Conservation (phyloP, 2,888 invertebrate species). For the Drosophila longiperda region DNA sequence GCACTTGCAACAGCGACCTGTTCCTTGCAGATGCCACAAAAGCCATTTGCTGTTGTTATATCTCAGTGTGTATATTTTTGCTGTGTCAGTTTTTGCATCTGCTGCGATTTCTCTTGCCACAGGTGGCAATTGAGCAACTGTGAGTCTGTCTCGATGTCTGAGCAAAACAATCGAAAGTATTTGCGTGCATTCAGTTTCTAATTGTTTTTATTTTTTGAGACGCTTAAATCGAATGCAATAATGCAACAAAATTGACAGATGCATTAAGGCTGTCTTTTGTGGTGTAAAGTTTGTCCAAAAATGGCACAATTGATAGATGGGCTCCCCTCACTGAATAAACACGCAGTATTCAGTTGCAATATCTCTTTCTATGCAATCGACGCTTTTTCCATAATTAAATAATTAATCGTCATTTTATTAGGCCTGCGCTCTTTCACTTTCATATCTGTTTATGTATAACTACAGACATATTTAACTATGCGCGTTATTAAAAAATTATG, state of each 20-base stretch:
- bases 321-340: not conserved
- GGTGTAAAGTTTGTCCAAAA: slow-evolving; percentile 14
- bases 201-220: slow-evolving; percentile 23
- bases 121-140: slow-evolving; percentile 24
- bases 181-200: slow-evolving; percentile 31
- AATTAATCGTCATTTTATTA: slow-evolving; percentile 68
- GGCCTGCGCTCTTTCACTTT: slow-evolving; percentile 66
- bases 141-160: slow-evolving; percentile 4
- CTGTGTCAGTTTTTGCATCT: slow-evolving; percentile 13
- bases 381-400: slow-evolving; percentile 69
- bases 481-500: slow-evolving; percentile 68
- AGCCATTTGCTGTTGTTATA: not conserved
- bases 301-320: slow-evolving; percentile 22
- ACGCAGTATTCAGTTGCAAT: not conserved
- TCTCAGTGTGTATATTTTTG: not conserved
- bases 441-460: slow-evolving; percentile 51
- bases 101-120: slow-evolving; percentile 37
- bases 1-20: slow-evolving; percentile 25
- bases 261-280: not conserved
- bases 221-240: slow-evolving; percentile 16
- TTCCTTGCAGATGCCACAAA: slow-evolving; percentile 18
- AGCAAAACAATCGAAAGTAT: slow-evolving; percentile 54
- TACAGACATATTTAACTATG: slow-evolving; percentile 33
- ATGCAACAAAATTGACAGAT: slow-evolving; percentile 5
- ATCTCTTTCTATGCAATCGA: slow-evolving; percentile 37